Base-by-base conservation (phyloP, 1,140 invertebrate genomes). In the Heliconius himera region DNA sequence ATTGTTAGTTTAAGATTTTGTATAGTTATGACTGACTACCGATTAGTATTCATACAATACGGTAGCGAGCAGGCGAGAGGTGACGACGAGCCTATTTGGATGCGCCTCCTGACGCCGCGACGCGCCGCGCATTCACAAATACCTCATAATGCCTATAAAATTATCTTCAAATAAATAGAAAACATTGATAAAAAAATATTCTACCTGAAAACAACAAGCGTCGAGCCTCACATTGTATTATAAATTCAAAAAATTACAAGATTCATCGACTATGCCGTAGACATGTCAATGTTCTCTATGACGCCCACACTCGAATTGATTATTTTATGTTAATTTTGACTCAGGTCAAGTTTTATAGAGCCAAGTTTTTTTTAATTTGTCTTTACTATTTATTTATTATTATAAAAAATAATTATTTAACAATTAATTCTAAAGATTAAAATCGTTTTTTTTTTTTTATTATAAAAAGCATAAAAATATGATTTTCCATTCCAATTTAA, bases 41-140 rank as follows among this genome's bases (percentile, higher is more conserved):
- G 75, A 89, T 93, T 93, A 91, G 92, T 93, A 93, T 93, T 88
- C 91, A 89, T 88, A 88, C 83, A 88, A 84, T 85, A 87, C 82
- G 74, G 81, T 82, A 83, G 85, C 81, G 70, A 76, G 82, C 78
- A 80, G 81, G 80, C 77, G 80, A 87, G 89, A 94, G 90, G 91
- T 93, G 91, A 90, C 90, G 89, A 94, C 84, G 80, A 89, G 77
- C 76, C 82, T 77, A 93, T 93, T 93, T 86, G 76, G 86, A 91
- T 94, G 90, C 92, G 85, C 77, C 73, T 70, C 73, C 83, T 86
- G 85, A 85, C 33, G 70, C 26, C n/a, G 1, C 36, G 41, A 89
- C 89, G 88, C 87, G 85, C 54, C 38, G 60, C 77, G 90, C 85
- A 88, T 91, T 77, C 70, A 41, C 73, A 87, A 84, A 82, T 75